phyloP scores from a whole-genome alignment of 2,797 vertebrate genomes.

The Bryconaethiops microstoma region DNA sequence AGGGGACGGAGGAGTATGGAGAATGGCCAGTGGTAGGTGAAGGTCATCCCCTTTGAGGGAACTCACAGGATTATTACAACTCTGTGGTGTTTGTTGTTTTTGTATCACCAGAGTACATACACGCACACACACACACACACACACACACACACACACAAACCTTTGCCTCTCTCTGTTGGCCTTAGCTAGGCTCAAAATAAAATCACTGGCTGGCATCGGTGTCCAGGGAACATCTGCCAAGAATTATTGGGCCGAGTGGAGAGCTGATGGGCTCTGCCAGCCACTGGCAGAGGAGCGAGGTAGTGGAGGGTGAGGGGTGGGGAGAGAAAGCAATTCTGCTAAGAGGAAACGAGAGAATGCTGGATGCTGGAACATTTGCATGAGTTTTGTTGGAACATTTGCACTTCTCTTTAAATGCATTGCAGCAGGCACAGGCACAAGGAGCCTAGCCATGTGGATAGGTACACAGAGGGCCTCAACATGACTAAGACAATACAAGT shows the following conservation, averaged over 20 bases:
- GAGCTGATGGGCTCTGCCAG: constrained; percentile 53
- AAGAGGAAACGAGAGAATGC: not conserved
- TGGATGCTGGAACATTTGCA: not conserved
- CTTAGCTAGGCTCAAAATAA: constrained; percentile 24
- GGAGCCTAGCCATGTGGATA: not conserved
- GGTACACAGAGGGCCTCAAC: not conserved
- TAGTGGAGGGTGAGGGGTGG: not conserved
- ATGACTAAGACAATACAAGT: not conserved
- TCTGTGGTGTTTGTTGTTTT: not conserved
- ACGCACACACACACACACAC: not conserved
- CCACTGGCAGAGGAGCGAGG: constrained; percentile 47
- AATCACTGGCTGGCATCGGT: constrained; percentile 42
- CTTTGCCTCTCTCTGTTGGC: constrained; percentile 5
- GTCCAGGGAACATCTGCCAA: constrained; percentile 64
- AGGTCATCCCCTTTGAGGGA: not conserved
- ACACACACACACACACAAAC: not conserved
- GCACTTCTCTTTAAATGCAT: not conserved
- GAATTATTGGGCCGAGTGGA: constrained; percentile 62
- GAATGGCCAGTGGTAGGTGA: not conserved
- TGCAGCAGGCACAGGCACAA: not conserved
- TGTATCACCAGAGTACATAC: not conserved
- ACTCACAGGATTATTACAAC: not conserved
- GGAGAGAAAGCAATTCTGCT: constrained; percentile 5
- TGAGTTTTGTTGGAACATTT: not conserved
- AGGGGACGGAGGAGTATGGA: not conserved